Evolutionary conservation across 2,797 vertebrate genomes (phyloP), one percentile per base, ranked within the genome.

Genomic region (Clamator glandarius): DNA sequence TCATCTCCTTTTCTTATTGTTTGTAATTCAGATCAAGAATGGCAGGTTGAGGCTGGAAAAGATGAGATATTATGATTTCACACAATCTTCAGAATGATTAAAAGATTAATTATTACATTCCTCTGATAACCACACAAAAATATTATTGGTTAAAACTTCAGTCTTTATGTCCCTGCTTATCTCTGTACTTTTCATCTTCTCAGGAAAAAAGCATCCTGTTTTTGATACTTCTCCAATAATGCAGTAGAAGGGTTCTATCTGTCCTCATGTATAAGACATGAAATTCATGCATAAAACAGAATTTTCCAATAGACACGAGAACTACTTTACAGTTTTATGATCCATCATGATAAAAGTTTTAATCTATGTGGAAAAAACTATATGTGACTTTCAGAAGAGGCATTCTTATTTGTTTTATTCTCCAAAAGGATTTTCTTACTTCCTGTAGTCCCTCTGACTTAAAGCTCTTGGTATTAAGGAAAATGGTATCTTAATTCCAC

Each of bases 31-130:
- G 91, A 93, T 96, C 87, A 96, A 97, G 96, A 95, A 94, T 94
- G 92, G 57, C 95, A 97, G 93, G 94, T 94, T 96, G 95, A 87
- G 87, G 95, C 97, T 96, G 58, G 94, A 97, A 97, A 87, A 92
- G 92, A 73, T 91, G 94, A 95, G 89, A 80, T 95, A 77, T 76
- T 96, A 96, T 92, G 94, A 92, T 96, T 95, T 97, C 95, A 81
- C 82, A 61, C 76, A 82, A 90, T 96, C 83, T 92, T 84, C 93
- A 87, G 79, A 96, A 93, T 90, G 95, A 92, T 93, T 95, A 85
- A 93, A 93, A 95, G 85, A 96, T 96, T 97, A 96, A 95, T 97
- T 97, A 94, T 96, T 97, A 64, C 94, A 96, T 97, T 96, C 96
- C 92, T 97, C 94, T 96, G 93, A 93, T 95, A 97, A 96, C 92